phyloP scores from a whole-genome alignment of 2,113 vertebrate genomes.

The Chascanopsetta lugubris region DNA sequence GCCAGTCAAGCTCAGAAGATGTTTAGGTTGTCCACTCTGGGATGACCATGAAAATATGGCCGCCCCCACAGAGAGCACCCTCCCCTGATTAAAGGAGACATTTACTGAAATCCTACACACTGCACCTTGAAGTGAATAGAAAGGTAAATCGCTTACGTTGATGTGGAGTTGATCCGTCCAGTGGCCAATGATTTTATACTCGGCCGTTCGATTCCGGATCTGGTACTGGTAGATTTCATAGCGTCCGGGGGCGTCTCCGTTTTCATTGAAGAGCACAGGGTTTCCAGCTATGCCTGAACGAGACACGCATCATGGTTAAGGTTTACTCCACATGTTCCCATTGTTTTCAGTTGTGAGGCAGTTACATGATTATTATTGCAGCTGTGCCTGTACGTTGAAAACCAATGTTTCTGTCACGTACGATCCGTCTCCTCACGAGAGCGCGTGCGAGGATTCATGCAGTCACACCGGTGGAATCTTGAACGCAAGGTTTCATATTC shows the following conservation, averaged over 20 bases:
- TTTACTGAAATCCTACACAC: too few relatives aligned
- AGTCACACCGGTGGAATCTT: not conserved
- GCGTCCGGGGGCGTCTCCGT: conserved; percentile 86
- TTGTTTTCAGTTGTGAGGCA: not conserved
- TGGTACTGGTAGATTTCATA: conserved; percentile 98
- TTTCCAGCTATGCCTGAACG: conserved; percentile 92
- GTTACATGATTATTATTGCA: not conserved
- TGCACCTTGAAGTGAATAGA: too few relatives aligned
- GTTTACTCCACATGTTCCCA: conserved; percentile 10
- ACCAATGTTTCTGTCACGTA: not conserved
- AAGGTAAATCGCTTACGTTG: conserved; percentile 80
- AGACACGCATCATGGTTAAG: conserved; percentile 32
- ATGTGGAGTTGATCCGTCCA: conserved; percentile 94
- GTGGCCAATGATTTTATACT: conserved; percentile 95
- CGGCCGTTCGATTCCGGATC: conserved; percentile 87
- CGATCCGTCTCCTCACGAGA: not conserved
- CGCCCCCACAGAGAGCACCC: too few relatives aligned
- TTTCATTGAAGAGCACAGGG: conserved; percentile 96
- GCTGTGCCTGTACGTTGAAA: conserved; percentile 14
- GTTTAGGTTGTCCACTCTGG: too few relatives aligned
- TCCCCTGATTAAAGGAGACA: too few relatives aligned
- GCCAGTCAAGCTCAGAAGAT: too few relatives aligned
- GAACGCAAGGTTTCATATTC: too few relatives aligned
- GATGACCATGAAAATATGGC: too few relatives aligned
- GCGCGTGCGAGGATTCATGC: not conserved